These are phyloP conservation scores for Dryococelus australis DNA, from an alignment of 2,888 invertebrate genomes.

Conservation along the genomic window DNA sequence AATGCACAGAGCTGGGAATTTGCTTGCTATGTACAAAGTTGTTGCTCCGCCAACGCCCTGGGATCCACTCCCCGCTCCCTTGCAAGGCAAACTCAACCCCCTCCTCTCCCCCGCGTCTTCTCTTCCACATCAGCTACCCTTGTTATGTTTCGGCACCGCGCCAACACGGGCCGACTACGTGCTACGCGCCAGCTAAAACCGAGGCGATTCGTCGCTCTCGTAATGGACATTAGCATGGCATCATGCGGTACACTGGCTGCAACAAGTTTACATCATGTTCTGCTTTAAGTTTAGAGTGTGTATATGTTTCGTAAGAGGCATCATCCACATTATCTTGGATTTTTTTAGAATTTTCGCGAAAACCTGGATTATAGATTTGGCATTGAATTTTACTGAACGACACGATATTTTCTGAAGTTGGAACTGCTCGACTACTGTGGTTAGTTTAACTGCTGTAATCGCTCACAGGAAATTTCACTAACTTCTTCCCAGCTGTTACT, in stretches of 20 bases:
- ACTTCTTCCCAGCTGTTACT: too few species aligned
- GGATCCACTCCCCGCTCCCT: not conserved
- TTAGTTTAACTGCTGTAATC: too few species aligned
- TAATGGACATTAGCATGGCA: not conserved
- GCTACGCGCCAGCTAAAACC: not conserved
- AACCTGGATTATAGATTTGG: too few species aligned
- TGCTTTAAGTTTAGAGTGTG: too few species aligned
- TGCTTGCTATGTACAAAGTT: conserved; percentile 11
- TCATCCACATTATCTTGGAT: too few species aligned
- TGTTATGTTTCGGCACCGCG: not conserved
- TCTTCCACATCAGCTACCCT: not conserved
- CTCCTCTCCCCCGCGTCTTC: not conserved
- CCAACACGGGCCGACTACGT: not conserved
- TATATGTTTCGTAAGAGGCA: too few species aligned
- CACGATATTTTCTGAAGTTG: too few species aligned
- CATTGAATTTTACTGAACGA: too few species aligned
- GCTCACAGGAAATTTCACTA: too few species aligned
- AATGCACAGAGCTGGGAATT: conserved; percentile 16
- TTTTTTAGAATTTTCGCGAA: too few species aligned
- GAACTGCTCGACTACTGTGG: too few species aligned
- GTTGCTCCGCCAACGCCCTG: not conserved
- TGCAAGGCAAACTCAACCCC: not conserved
- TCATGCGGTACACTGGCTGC: not conserved
- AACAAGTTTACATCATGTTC: not conserved
- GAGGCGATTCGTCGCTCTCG: too few species aligned